A percentile compares a stretch with the other conserved stretches of the same genome.
These are phyloP conservation scores for Xenops minutus DNA, from an alignment of 2,797 vertebrate species.

Conservation along the genomic window DNA sequence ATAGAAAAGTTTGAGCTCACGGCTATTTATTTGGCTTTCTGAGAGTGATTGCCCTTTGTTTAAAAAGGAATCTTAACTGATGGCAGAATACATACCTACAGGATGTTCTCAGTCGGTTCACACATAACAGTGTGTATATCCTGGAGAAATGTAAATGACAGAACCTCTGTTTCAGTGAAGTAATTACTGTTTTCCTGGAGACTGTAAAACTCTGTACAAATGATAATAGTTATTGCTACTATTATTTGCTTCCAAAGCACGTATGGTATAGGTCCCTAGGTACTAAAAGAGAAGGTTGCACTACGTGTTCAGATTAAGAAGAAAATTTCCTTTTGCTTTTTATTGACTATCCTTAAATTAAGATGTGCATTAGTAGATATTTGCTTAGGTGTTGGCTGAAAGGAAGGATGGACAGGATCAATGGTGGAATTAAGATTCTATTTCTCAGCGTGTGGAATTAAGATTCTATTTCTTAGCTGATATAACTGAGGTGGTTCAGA, in stretches of 20 bases:
- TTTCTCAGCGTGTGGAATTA: not conserved
- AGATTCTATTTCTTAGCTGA: not conserved
- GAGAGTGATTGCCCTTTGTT: not conserved
- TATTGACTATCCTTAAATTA: not conserved
- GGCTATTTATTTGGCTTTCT: not conserved
- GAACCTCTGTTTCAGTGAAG: not conserved
- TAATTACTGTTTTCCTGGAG: conserved; percentile 1
- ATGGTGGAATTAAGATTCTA: not conserved
- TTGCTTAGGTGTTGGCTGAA: not conserved
- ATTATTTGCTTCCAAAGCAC: not conserved
- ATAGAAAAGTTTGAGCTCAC: not conserved
- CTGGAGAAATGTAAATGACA: not conserved
- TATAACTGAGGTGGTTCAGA: not conserved
- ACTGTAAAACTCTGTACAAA: not conserved
- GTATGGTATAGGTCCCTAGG: not conserved
- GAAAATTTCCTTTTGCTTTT: not conserved
- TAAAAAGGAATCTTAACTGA: not conserved
- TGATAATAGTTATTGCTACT: not conserved
- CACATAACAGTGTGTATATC: not conserved
- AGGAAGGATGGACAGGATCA: not conserved
- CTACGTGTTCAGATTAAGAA: not conserved
- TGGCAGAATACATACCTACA: not conserved
- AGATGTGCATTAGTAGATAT: not conserved
- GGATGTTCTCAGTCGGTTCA: not conserved
- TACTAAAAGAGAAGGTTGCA: not conserved